Percentiles rank a stretch among this genome's conserved stretches.
These are phyloP conservation scores for Monochamus saltuarius DNA, from an alignment of 1,140 invertebrate species.

Conservation along the genomic window DNA sequence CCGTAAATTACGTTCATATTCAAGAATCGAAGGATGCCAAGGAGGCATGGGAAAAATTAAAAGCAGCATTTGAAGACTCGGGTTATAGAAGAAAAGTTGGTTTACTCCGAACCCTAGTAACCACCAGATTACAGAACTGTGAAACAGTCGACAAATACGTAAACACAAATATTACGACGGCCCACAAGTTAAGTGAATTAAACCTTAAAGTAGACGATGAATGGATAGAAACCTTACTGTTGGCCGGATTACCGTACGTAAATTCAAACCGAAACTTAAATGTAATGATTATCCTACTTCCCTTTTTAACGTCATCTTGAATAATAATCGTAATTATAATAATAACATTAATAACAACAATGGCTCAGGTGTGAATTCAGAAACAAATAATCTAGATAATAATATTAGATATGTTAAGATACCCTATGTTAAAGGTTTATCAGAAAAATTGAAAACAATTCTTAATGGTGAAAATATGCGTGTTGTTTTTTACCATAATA, in stretches of 20 bases:
- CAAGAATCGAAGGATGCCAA: constrained; percentile 29
- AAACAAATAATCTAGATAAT: too few relatives aligned
- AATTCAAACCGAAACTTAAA: constrained; percentile 53
- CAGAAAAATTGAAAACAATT: too few relatives aligned
- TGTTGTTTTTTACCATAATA: constrained; percentile 8
- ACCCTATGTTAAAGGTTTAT: too few relatives aligned
- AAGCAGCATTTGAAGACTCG: constrained; percentile 44
- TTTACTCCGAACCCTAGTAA: constrained; percentile 41
- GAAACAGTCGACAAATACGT: constrained; percentile 45
- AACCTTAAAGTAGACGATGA: constrained; percentile 23
- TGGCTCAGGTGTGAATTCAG: too few relatives aligned
- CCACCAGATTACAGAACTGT: constrained; percentile 40
- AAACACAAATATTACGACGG: constrained; percentile 44
- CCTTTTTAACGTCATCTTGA: too few relatives aligned
- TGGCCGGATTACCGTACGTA: constrained; percentile 46
- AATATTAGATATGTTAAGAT: too few relatives aligned
- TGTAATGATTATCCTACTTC: constrained; percentile 39
- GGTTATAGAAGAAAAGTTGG: constrained; percentile 45
- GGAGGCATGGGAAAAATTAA: constrained; percentile 42
- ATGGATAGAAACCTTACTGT: constrained; percentile 44
- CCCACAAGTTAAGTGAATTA: constrained; percentile 36
- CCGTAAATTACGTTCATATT: constrained; percentile 43
- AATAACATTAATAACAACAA: too few relatives aligned
- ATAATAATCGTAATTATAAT: too few relatives aligned
- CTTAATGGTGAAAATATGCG: too few relatives aligned